Evolutionary conservation across 2,113 vertebrate species (phyloP), one percentile per base, ranked within the genome.

Genomic region (Columba janthina): DNA sequence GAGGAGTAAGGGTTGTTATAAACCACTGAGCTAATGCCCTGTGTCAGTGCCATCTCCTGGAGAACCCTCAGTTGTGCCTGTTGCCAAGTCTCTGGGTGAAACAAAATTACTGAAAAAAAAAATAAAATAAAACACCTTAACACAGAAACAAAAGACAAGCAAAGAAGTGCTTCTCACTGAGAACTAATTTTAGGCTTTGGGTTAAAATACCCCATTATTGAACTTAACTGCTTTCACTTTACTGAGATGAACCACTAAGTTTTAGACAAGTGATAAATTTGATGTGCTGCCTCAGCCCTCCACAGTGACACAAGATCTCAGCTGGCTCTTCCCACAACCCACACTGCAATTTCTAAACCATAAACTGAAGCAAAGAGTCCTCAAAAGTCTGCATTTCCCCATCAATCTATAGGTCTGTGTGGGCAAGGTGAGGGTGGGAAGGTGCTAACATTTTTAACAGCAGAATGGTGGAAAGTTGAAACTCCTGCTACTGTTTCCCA

Each of bases 291-390:
- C n/a, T 58, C 81, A 85, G 36, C 67, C 66, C 74, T 71, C 15
- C 15, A 50, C 28, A 62, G 62, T 2, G 10, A 71, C 67, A 60
- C 0, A 0, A 82, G 66, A 24, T 42, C 36, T 72, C 2, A 2
- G 15, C 62, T 76, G 42, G 28, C 8, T 88, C 62, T 85, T 85
- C 48, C 50, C 51, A 60, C 51, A 88, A 38, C 20, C 15, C 67
- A 70, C 61, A 29, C 6, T 56, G 17, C 9, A 74, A 61, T 53
- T 83, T 91, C 51, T 64, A 62, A 77, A 51, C 22, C 66, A 9
- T 22, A 66, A 78, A 40, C n/a, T 58, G 15, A 73, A 32, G 29
- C 28, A 77, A 88, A 7, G 9, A 51, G 14, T 48, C 62, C 29
- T 69, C 48, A 36, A 61, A 88, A 87, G 12, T 4, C 46, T 54